Conservation (phyloP, 1,140 invertebrate species). For the Apis cerana region DNA sequence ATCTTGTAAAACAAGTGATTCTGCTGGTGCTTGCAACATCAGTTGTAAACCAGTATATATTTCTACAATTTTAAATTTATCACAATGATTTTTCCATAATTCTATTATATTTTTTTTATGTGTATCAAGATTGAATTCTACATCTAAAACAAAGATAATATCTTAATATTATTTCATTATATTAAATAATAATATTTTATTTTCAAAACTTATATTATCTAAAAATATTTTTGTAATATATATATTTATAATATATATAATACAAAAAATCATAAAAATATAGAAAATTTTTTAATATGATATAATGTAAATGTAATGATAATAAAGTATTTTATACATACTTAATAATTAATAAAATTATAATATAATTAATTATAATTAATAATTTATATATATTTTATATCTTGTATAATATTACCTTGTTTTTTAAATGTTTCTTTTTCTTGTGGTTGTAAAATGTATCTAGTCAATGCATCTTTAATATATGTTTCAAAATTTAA, state of each 20-base stretch:
- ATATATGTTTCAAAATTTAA: constrained; percentile 81
- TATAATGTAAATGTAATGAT: neutral
- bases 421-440: constrained; percentile 30
- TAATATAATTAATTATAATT: too few species aligned
- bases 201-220: neutral
- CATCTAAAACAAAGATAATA: constrained; percentile 34
- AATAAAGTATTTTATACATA: neutral
- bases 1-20: constrained; percentile 75
- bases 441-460: constrained; percentile 49
- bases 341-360: neutral
- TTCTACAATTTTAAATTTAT: constrained; percentile 68
- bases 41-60: constrained; percentile 75
- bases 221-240: neutral
- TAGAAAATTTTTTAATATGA: neutral
- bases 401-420: constrained; percentile 29
- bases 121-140: constrained; percentile 42
- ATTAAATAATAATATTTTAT: neutral
- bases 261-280: neutral
- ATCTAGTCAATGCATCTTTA: constrained; percentile 75
- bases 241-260: neutral
- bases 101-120: constrained; percentile 61
- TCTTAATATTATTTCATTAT: neutral
- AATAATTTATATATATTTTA: neutral
- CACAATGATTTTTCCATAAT: constrained; percentile 68
- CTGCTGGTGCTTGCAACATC: constrained; percentile 74